phyloP scores from a whole-genome alignment of 2,113 vertebrate genomes.

The Scytalopus superciliaris region DNA sequence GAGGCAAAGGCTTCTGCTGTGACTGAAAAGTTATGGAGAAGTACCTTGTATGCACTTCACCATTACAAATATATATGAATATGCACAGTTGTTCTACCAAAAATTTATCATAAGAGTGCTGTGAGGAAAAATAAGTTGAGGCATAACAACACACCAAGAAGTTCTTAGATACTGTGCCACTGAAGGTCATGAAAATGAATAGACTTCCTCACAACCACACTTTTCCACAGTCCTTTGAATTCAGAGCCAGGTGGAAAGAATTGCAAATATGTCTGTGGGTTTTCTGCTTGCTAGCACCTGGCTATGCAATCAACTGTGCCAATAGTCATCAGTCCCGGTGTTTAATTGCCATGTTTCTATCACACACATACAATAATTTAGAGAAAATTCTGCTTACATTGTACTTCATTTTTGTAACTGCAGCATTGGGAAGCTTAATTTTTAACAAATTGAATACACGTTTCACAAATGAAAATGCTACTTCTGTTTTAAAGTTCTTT shows the following conservation, averaged over 20 bases:
- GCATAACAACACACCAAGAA: background rate
- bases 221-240: background rate
- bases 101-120: background rate
- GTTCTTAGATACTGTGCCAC: background rate
- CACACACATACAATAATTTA: constrained; percentile 37
- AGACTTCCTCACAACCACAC: background rate
- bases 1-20: background rate
- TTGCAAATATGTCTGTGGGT: background rate
- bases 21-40: background rate
- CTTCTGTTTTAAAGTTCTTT: background rate
- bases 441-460: background rate
- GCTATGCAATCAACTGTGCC: background rate
- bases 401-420: background rate
- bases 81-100: background rate
- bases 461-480: background rate
- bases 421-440: background rate
- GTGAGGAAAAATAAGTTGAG: background rate
- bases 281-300: background rate
- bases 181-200: background rate
- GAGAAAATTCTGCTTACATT: background rate
- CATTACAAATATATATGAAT: background rate
- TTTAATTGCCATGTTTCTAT: background rate
- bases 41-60: fast-evolving
- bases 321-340: background rate
- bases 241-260: fast-evolving